These are phyloP conservation scores for Cheilosia vulpina DNA, from an alignment of 2,888 invertebrate genomes.

Conservation along the genomic window DNA sequence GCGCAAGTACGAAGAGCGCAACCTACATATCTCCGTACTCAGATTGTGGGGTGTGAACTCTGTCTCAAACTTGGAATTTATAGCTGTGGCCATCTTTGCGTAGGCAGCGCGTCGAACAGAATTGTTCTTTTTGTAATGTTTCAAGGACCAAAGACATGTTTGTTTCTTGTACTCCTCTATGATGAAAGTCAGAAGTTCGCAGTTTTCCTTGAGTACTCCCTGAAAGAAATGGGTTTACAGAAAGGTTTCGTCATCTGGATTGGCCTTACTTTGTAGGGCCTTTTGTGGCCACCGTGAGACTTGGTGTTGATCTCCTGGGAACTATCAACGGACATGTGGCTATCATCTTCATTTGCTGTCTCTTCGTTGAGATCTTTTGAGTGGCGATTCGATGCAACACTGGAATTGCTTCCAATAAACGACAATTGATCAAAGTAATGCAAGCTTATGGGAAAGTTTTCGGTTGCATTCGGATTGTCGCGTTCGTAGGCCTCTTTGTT, in stretches of 20 bases:
- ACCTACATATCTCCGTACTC: background rate
- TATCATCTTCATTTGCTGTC: too few species aligned
- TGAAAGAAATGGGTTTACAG: background rate
- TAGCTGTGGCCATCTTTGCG: background rate
- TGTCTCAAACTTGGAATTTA: background rate
- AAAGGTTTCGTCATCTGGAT: background rate
- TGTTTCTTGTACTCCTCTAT: constrained; percentile 8
- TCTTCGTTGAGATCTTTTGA: background rate
- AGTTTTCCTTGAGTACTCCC: background rate
- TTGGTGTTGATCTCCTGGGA: too few species aligned
- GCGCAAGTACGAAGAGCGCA: background rate
- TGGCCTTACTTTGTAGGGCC: background rate
- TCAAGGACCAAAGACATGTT: background rate
- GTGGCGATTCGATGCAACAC: too few species aligned
- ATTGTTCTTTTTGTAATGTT: background rate
- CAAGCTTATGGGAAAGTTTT: background rate
- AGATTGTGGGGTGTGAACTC: background rate
- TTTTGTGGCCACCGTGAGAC: background rate
- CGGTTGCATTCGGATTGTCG: background rate
- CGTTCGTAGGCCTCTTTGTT: constrained; percentile 35
- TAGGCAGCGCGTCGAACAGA: background rate
- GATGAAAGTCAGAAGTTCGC: background rate
- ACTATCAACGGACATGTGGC: too few species aligned
- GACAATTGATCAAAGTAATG: constrained; percentile 49
- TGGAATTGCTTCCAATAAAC: constrained; percentile 1